Evolutionary conservation across 2,113 vertebrate species (phyloP).

Genomic region (Gasterosteus aculeatus): DNA sequence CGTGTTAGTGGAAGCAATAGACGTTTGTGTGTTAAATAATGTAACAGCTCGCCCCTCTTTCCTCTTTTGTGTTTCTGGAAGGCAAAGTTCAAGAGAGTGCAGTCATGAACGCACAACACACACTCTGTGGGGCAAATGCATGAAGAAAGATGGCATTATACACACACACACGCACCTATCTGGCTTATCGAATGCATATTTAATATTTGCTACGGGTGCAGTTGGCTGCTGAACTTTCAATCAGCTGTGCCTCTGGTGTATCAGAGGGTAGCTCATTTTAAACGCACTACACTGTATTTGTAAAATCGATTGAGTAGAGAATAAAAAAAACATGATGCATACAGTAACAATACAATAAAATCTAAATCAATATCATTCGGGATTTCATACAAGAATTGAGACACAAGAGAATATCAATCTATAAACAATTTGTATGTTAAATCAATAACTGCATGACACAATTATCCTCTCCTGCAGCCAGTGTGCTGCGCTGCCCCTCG

Average conservation of each 20-base stretch:
- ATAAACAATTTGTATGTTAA: slow-evolving; percentile 4
- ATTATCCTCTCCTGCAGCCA: neutral
- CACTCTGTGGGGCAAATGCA: slow-evolving; percentile 34
- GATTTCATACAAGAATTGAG: neutral
- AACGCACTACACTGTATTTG: no score
- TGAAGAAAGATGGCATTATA: slow-evolving; percentile 17
- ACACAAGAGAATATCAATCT: neutral
- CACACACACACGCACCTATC: neutral
- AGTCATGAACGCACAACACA: slow-evolving; percentile 33
- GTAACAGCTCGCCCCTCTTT: slow-evolving; percentile 46
- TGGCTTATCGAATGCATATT: slow-evolving; percentile 23
- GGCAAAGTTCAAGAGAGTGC: slow-evolving; percentile 44
- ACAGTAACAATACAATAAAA: neutral
- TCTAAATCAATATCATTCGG: neutral
- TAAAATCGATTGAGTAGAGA: neutral
- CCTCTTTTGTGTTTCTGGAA: slow-evolving; percentile 67
- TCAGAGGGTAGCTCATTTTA: neutral
- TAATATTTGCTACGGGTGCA: slow-evolving; percentile 16
- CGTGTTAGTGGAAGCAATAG: slow-evolving; percentile 53
- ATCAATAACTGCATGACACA: neutral
- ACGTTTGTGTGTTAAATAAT: slow-evolving; percentile 67
- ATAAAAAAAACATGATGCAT: neutral
- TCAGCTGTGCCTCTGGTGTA: neutral
- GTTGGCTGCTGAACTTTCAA: slow-evolving; percentile 33
- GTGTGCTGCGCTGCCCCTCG: neutral